Percentiles rank a stretch among this genome's conserved stretches.
These are phyloP conservation scores for Dendronephthya gigantea DNA, from an alignment of 64 coral and sea anemone species.

Conservation along the genomic window DNA sequence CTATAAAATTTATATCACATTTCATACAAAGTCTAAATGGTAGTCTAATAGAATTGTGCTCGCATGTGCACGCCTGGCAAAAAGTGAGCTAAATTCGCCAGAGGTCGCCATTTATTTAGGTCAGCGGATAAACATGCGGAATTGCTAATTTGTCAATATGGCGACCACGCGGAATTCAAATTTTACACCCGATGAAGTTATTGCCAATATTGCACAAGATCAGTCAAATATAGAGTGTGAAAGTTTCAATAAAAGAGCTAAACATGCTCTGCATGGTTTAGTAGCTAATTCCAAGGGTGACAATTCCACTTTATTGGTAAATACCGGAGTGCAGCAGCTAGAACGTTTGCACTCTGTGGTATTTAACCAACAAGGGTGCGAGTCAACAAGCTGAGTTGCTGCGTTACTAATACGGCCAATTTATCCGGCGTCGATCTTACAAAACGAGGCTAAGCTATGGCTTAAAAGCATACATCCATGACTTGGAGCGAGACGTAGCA, in stretches of 20 bases:
- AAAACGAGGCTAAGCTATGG: no score
- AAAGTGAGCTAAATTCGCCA: no score
- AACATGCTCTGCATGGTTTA: not conserved
- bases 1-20: no score
- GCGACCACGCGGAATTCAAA: not conserved
- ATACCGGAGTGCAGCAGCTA: not conserved
- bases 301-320: not conserved
- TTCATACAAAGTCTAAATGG: no score
- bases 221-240: not conserved
- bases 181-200: not conserved
- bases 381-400: not conserved
- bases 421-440: no score
- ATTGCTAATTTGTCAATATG: not conserved
- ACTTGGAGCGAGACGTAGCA: not conserved
- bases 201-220: not conserved
- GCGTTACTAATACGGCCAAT: no score
- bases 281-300: not conserved
- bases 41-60: no score
- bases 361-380: not conserved
- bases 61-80: no score
- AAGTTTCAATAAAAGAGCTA: not conserved
- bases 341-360: not conserved
- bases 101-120: no score
- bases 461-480: no score
- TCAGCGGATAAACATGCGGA: no score